These are phyloP conservation scores for Sandelia bainsii DNA, from an alignment of 2,797 vertebrate species.

Conservation along the genomic window DNA sequence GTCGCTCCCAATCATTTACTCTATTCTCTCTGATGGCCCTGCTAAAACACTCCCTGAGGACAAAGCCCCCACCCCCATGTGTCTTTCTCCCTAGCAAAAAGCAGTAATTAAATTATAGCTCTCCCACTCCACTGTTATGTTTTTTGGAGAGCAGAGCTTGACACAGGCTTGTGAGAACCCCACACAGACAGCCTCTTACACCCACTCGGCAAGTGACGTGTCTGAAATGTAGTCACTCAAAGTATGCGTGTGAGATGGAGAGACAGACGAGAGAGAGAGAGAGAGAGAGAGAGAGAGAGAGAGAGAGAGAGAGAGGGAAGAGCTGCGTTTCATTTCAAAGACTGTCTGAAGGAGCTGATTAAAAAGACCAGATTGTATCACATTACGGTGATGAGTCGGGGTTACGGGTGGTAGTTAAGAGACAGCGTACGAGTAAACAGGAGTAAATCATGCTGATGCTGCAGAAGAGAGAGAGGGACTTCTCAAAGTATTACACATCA, in stretches of 20 bases:
- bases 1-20: conserved; percentile 75
- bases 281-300: conserved; percentile 2
- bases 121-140: conserved; percentile 39
- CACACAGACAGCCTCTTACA: conserved; percentile 57
- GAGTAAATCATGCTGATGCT: conserved; percentile 66
- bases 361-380: conserved; percentile 65
- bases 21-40: conserved; percentile 63
- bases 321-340: conserved; percentile 46
- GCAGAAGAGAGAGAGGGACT: conserved; percentile 42
- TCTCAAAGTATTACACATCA: conserved; percentile 58
- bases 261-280: background rate
- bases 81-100: conserved; percentile 46
- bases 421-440: conserved; percentile 54
- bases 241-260: conserved; percentile 44
- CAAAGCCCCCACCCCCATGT: conserved; percentile 15
- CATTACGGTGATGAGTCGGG: conserved; percentile 64
- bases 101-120: conserved; percentile 69
- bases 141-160: conserved; percentile 48
- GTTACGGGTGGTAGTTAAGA: conserved; percentile 54
- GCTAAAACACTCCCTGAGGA: conserved; percentile 69
- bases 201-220: conserved; percentile 59
- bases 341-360: conserved; percentile 57
- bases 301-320: background rate
- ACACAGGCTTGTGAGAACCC: conserved; percentile 53
- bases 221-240: conserved; percentile 48